Evolutionary conservation across 1,140 invertebrate genomes (phyloP).

Genomic region (Drosophila pandora): DNA sequence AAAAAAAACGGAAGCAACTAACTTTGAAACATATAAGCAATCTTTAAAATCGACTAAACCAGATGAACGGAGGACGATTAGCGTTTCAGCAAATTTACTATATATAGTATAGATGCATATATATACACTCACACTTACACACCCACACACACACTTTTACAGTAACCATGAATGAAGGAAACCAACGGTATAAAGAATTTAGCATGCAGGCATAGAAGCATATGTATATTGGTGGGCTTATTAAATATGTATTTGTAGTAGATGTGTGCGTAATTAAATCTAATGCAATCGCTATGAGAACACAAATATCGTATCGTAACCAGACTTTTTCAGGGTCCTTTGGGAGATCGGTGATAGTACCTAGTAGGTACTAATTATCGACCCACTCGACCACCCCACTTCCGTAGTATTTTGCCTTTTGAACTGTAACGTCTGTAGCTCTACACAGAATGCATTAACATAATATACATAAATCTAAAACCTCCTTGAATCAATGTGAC

Average conservation of each 20-base stretch:
- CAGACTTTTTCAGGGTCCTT: constrained; percentile 29
- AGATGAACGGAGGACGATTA: constrained; percentile 48
- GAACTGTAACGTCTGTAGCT: constrained; percentile 56
- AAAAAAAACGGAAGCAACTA: constrained; percentile 66
- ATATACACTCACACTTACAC: constrained; percentile 19
- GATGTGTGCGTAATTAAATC: constrained; percentile 51
- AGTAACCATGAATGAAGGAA: constrained; percentile 15
- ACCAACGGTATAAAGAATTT: constrained; percentile 49
- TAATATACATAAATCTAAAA: constrained; percentile 40
- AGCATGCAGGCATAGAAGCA: constrained; percentile 45
- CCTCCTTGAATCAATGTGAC: constrained; percentile 81
- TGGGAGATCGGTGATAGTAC: constrained; percentile 5
- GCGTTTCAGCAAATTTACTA: constrained; percentile 61
- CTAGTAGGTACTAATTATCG: not conserved
- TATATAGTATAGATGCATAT: constrained; percentile 40
- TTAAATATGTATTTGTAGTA: constrained; percentile 63
- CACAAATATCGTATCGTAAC: constrained; percentile 38
- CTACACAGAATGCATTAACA: constrained; percentile 30
- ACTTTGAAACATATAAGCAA: constrained; percentile 80
- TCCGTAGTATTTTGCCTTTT: constrained; percentile 55
- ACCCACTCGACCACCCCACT: constrained; percentile 16
- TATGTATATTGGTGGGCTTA: constrained; percentile 70
- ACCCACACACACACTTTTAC: constrained; percentile 22
- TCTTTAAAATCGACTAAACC: constrained; percentile 74
- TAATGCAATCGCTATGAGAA: constrained; percentile 41